Evolutionary conservation across 1,140 invertebrate species (phyloP).

Genomic region (Phymastichus coffea): DNA sequence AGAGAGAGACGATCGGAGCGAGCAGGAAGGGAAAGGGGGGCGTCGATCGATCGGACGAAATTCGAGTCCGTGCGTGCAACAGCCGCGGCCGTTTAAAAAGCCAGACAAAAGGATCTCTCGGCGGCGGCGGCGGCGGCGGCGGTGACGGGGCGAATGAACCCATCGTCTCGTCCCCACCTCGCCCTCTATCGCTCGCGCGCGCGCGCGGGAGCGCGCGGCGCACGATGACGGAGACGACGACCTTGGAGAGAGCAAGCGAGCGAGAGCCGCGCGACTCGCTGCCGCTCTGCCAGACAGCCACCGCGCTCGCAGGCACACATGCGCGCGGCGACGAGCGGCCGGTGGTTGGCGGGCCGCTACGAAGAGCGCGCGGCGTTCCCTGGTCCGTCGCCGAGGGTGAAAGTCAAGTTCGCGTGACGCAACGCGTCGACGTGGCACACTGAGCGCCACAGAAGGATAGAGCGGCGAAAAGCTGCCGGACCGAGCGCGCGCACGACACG

Average conservation of each 20-base stretch:
- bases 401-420: background rate
- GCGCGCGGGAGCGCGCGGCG: background rate
- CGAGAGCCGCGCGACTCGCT: too few species aligned
- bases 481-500: too few species aligned
- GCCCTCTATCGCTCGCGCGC: background rate
- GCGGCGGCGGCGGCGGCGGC: too few species aligned
- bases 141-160: constrained; percentile 24
- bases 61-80: too few species aligned
- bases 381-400: background rate
- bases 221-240: constrained; percentile 18
- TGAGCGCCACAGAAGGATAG: too few species aligned
- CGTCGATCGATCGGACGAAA: background rate
- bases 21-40: background rate
- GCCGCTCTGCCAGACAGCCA: too few species aligned
- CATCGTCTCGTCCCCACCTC: background rate
- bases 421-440: background rate
- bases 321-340: too few species aligned
- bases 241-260: constrained; percentile 22
- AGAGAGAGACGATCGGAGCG: background rate
- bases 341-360: too few species aligned
- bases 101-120: constrained; percentile 11
- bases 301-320: too few species aligned
- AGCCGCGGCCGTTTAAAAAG: background rate
- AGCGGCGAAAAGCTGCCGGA: too few species aligned
- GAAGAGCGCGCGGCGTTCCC: too few species aligned